A percentile compares a stretch with the other conserved stretches of the same genome.
Evolutionary conservation across 2,113 vertebrate species (phyloP).

Genomic region (Nothoprocta pentlandii): DNA sequence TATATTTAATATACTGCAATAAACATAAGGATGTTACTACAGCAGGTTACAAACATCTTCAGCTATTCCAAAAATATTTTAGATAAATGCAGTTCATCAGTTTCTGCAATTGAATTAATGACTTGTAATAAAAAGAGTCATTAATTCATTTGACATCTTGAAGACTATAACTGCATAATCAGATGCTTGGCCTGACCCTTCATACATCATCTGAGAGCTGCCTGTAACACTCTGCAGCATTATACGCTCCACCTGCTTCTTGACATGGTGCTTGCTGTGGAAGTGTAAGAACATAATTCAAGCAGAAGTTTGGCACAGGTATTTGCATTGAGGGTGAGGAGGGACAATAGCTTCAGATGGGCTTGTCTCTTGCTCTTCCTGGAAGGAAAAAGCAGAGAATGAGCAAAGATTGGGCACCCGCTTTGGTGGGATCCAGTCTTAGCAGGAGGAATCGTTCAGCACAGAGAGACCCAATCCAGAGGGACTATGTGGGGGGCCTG

Average conservation of each 20-base stretch:
- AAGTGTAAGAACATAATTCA: neutral
- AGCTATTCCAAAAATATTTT: neutral
- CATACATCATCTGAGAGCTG: neutral
- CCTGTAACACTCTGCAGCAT: neutral
- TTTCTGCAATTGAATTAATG: constrained; percentile 13
- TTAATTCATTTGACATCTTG: constrained; percentile 5
- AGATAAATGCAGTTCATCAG: neutral
- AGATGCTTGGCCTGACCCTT: neutral
- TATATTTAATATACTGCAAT: neutral
- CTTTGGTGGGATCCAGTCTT: neutral
- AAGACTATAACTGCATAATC: neutral
- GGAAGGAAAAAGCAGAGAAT: neutral
- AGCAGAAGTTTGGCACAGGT: neutral
- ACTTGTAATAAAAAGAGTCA: constrained; percentile 9
- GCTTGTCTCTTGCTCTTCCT: neutral
- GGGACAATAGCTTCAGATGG: neutral
- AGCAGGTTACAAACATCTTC: neutral
- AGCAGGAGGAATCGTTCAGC: neutral
- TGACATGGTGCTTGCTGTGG: neutral
- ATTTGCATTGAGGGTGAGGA: neutral
- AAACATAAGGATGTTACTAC: constrained; percentile 10
- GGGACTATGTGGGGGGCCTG: too few species aligned
- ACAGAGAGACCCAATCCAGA: neutral
- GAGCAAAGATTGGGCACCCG: neutral
- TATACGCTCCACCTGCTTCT: neutral